Evolutionary conservation across 2,113 vertebrate genomes (phyloP).

Genomic region (Pluvianellus socialis): DNA sequence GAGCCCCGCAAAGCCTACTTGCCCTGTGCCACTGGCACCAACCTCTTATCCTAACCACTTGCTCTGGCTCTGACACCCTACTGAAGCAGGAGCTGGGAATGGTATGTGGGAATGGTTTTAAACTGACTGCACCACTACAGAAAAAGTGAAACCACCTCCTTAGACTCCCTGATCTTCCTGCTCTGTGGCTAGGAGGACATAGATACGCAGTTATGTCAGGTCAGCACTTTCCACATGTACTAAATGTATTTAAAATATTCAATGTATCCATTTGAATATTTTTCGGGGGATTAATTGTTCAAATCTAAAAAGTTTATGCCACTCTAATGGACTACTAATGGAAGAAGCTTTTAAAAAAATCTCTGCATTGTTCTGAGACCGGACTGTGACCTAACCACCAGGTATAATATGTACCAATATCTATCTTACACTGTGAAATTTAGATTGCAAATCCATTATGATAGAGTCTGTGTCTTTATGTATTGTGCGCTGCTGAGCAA

Average conservation of each 20-base stretch:
- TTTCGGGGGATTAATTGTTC: slow-evolving; percentile 49
- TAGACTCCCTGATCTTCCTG: not conserved
- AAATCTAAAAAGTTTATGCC: slow-evolving; percentile 51
- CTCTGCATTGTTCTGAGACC: slow-evolving; percentile 13
- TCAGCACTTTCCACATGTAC: slow-evolving; percentile 25
- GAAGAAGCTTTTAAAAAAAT: slow-evolving; percentile 44
- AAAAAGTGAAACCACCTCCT: not conserved
- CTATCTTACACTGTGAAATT: slow-evolving; percentile 25
- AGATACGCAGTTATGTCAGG: not conserved
- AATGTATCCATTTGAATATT: slow-evolving; percentile 35
- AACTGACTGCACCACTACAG: not conserved
- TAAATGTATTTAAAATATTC: slow-evolving; percentile 46
- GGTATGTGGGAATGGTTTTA: not conserved
- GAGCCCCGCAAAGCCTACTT: not conserved
- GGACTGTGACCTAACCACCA: slow-evolving; percentile 29
- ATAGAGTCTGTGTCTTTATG: slow-evolving; percentile 31
- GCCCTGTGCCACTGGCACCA: not conserved
- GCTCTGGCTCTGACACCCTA: not conserved
- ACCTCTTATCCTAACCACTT: not conserved
- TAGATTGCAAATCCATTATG: slow-evolving; percentile 55
- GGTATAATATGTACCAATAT: slow-evolving; percentile 48
- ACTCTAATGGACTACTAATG: slow-evolving; percentile 62
- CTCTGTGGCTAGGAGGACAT: not conserved
- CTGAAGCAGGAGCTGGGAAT: not conserved
- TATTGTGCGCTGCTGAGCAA: slow-evolving; percentile 36